Percentiles rank a stretch among this genome's conserved stretches.
Conservation (phyloP, 1,140 invertebrate genomes). For the Olivierus martensii region DNA sequence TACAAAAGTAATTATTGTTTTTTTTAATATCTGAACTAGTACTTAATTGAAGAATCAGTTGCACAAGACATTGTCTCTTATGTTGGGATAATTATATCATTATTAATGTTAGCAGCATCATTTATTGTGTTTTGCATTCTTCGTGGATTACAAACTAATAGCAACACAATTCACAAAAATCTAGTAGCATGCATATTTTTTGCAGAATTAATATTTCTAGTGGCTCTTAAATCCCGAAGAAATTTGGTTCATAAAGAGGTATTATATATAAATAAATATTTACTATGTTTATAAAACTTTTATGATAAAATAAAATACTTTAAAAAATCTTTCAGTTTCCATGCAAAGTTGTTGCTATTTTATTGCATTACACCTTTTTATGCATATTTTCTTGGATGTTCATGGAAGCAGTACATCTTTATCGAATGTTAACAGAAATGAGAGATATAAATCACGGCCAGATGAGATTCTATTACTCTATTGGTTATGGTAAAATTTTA, state of each 20-base stretch:
- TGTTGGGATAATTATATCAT: slow-evolving; percentile 54
- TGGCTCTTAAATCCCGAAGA: slow-evolving; percentile 63
- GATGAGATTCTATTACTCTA: slow-evolving; percentile 86
- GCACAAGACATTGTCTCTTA: slow-evolving; percentile 76
- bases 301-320: neutral
- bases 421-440: slow-evolving; percentile 89
- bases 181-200: slow-evolving; percentile 75
- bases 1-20: no score
- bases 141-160: slow-evolving; percentile 60
- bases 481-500: slow-evolving; percentile 66
- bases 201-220: slow-evolving; percentile 67
- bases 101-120: slow-evolving; percentile 47
- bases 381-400: slow-evolving; percentile 79
- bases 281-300: neutral
- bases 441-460: slow-evolving; percentile 89
- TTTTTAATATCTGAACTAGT: slow-evolving; percentile 10
- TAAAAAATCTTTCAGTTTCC: slow-evolving; percentile 41
- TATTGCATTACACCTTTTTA: slow-evolving; percentile 83
- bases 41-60: slow-evolving; percentile 36
- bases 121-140: slow-evolving; percentile 61
- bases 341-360: slow-evolving; percentile 82
- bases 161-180: slow-evolving; percentile 89
- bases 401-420: slow-evolving; percentile 79
- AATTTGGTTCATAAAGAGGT: slow-evolving; percentile 46
- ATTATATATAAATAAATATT: slow-evolving; percentile 5